Evolutionary conservation across 2,113 vertebrate species (phyloP).

Genomic region (Sylvilagus bachmani): DNA sequence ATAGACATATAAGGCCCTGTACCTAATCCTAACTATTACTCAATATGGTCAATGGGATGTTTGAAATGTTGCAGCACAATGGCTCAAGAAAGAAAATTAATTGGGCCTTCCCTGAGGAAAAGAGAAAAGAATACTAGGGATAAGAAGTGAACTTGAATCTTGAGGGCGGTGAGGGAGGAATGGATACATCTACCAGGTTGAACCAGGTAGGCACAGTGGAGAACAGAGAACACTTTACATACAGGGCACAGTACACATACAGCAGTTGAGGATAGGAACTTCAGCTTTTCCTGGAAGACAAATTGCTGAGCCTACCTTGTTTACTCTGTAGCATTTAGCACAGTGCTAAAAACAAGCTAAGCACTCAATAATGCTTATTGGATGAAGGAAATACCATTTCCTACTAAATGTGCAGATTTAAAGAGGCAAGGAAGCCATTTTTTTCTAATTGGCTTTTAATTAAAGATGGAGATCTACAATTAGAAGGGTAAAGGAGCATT

Average conservation of each 20-base stretch:
- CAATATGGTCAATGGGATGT: not conserved
- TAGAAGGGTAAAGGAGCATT: conserved; percentile 54
- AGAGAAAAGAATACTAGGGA: not conserved
- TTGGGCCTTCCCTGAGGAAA: not conserved
- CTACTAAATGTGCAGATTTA: conserved; percentile 39
- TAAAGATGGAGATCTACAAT: conserved; percentile 67
- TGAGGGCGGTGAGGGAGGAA: not conserved
- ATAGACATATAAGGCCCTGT: not conserved
- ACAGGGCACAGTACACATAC: not conserved
- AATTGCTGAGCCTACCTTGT: not conserved
- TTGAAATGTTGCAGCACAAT: not conserved
- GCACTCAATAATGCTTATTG: conserved; percentile 30
- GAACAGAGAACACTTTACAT: not conserved
- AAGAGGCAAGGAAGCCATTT: conserved; percentile 42
- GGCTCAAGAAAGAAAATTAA: not conserved
- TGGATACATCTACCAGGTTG: not conserved
- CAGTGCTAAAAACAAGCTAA: not conserved
- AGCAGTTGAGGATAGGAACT: not conserved
- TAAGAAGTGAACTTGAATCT: not conserved
- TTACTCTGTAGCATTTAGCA: not conserved
- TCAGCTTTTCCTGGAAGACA: not conserved
- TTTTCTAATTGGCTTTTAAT: conserved; percentile 70
- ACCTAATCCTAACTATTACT: not conserved
- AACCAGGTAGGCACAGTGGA: not conserved
- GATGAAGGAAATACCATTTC: conserved; percentile 50